Evolutionary conservation across 2,113 vertebrate genomes (phyloP), one percentile per base, ranked within the genome.

Genomic region (Semnornis frantzii): DNA sequence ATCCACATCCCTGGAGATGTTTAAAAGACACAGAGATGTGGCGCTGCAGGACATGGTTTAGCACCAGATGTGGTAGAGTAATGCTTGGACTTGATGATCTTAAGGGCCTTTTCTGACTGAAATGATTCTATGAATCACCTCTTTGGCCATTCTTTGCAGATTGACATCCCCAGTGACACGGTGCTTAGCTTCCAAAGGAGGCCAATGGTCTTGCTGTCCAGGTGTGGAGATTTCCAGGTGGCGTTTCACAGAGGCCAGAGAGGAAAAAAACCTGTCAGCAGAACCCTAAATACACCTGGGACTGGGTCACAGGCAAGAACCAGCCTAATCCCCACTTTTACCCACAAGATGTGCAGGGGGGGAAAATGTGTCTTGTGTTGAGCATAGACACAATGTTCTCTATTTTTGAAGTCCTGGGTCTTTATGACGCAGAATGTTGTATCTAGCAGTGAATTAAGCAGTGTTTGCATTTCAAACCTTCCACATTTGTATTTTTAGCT

Each of bases 401-500:
- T 91, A 1, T 11, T 91, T 90, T 25, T 62, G 72, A 75, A 39
- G 31, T 39, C 72, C 82, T 78, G 87, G 65, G 27, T 92, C 79
- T 89, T 89, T 89, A 81, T 73, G 59, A 31, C 4, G 8, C 31
- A 37, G 62, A 10, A 58, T 44, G 85, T 72, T 65, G 72, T 60
- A 90, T 89, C 82, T 44, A 12, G 87, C 0, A 0, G 89, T 89
- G 96, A 92, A 94, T 85, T 80, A 85, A 91, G 93, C 93, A 81
- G 37, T 94, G 95, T 94, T 96, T 95, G 89, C 94, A 92, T 94
- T 92, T 82, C 82, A 93, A 52, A 92, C 89, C 96, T 92, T 95
- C 96, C 85, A 64, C 82, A 59, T 92, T 91, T 93, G 91, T 97
- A 97, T 96, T 97, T 97, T 96, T 97, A 97, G 95, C 95, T 95